A percentile compares a stretch with the other conserved stretches of the same genome.
These are phyloP conservation scores for Sminthurinus aureus DNA, from an alignment of 2,888 invertebrate species.

Conservation along the genomic window DNA sequence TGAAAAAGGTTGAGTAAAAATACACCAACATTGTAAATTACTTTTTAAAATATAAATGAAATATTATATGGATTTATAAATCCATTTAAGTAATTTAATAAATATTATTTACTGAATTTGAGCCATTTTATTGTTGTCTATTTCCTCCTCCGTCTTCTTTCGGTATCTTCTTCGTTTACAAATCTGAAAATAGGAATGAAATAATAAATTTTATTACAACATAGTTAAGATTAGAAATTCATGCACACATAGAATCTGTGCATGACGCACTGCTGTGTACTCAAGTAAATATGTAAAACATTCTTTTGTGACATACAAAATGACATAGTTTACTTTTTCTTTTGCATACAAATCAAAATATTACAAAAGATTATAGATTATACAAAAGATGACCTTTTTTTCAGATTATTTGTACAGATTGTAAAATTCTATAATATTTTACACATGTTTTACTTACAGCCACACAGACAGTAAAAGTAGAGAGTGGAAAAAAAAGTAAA, in stretches of 20 bases:
- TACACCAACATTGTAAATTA: no score
- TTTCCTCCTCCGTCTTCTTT: not conserved
- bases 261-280: not conserved
- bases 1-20: no score
- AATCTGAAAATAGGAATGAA: not conserved
- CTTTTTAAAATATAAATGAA: not conserved
- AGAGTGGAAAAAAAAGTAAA: not conserved
- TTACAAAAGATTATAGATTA: not conserved
- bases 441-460: no score
- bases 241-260: no score
- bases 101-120: constrained; percentile 3
- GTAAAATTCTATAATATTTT: not conserved
- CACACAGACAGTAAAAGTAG: no score
- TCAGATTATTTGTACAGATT: not conserved
- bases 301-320: not conserved
- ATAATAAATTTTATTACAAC: not conserved
- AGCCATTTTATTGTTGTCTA: not conserved
- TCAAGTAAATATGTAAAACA: not conserved
- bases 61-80: no score
- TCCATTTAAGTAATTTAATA: not conserved
- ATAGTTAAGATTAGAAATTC: not conserved
- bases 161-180: not conserved
- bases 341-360: no score
- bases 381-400: not conserved
- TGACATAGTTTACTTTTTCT: not conserved